Evolutionary conservation across 2,888 invertebrate species (phyloP).

Genomic region (Clostera curtula): DNA sequence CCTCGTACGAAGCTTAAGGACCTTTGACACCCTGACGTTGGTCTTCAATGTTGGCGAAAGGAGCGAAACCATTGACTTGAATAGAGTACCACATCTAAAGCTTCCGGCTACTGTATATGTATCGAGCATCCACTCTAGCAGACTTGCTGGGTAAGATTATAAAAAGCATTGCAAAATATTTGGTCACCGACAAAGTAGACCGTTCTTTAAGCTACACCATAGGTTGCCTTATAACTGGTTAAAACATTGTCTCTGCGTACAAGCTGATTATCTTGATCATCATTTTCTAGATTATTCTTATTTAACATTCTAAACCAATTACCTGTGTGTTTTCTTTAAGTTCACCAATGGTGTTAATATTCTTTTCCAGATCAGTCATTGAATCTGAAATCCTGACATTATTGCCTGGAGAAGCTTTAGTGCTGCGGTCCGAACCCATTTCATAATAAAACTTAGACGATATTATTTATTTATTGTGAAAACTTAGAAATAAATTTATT

Average conservation of each 20-base stretch:
- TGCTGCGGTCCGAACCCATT: constrained; percentile 31
- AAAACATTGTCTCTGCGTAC: no score
- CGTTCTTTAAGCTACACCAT: no score
- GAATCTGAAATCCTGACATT: constrained; percentile 21
- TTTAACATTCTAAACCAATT: no score
- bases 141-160: constrained; percentile 41
- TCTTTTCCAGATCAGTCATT: constrained; percentile 28
- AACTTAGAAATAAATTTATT: no score
- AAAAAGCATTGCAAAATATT: no score
- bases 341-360: no score
- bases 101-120: constrained; percentile 35
- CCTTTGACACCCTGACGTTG: constrained; percentile 45
- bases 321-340: no score
- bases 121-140: constrained; percentile 45
- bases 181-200: no score
- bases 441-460: constrained; percentile 6
- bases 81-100: constrained; percentile 27
- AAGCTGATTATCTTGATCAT: no score
- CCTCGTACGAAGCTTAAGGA: constrained; percentile 40
- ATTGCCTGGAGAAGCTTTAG: constrained; percentile 40
- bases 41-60: constrained; percentile 69
- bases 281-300: no score
- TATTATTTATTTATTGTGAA: background rate
- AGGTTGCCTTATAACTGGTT: no score
- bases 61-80: constrained; percentile 50